phyloP scores from a whole-genome alignment of 2,797 vertebrate genomes.

The Coregonus suidteri region DNA sequence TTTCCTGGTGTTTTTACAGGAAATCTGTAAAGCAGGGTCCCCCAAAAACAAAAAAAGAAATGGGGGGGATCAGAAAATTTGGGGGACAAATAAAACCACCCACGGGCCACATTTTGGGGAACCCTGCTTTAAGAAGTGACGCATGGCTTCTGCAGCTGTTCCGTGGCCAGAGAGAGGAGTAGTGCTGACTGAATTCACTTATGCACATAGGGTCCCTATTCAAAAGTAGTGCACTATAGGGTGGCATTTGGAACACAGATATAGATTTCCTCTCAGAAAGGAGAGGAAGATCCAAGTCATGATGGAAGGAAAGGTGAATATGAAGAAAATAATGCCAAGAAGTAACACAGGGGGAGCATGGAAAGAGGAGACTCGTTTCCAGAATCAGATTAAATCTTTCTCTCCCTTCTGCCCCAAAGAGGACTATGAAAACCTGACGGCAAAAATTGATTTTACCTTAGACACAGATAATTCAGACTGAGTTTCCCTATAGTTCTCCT shows the following conservation, averaged over 20 bases:
- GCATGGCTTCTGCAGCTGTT: conserved; percentile 46
- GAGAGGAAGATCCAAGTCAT: conserved; percentile 7
- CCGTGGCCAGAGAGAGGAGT: conserved; percentile 16
- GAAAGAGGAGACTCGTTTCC: conserved; percentile 9
- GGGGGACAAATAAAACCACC: no score
- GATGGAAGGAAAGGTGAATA: conserved; percentile 1
- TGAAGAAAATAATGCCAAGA: conserved; percentile 11
- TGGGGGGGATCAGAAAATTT: no score
- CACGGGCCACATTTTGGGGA: no score
- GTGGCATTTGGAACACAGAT: no score
- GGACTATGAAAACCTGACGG: background rate
- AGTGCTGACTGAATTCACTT: conserved; percentile 18
- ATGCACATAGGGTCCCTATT: background rate
- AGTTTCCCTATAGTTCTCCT: background rate
- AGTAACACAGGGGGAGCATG: conserved; percentile 8
- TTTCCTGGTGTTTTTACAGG: no score
- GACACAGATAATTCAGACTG: background rate
- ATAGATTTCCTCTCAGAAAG: background rate
- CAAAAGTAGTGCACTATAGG: conserved; percentile 6
- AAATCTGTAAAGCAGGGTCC: no score
- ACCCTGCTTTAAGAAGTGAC: conserved; percentile 27
- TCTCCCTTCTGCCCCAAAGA: background rate
- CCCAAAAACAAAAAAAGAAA: no score
- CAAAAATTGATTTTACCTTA: background rate
- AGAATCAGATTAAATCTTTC: background rate